These are phyloP conservation scores for Plumapathes pennacea DNA, from an alignment of 92 coral and sea anemone genomes.

Conservation along the genomic window DNA sequence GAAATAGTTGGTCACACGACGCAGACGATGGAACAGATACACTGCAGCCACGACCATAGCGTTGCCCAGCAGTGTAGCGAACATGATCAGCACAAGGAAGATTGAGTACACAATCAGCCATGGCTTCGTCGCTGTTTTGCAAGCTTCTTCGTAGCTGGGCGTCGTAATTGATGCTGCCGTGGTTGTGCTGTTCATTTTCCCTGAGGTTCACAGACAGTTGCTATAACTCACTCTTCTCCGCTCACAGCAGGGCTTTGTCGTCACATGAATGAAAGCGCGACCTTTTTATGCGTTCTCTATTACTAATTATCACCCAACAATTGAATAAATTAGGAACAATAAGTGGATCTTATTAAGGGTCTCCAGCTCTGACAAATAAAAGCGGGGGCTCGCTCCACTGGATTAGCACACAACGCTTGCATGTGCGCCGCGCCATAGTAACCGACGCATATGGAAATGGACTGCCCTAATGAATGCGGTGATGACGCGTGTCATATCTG, in stretches of 20 bases:
- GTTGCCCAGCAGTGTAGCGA: conserved; percentile 81
- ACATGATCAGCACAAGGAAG: conserved; percentile 65
- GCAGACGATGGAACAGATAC: conserved; percentile 66
- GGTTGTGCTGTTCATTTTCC: conserved; percentile 5
- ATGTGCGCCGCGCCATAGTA: too few relatives aligned
- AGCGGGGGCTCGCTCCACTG: too few relatives aligned
- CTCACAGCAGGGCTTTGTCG: not conserved
- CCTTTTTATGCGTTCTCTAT: conserved; percentile 20
- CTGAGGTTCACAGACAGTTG: not conserved
- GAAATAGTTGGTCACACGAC: conserved; percentile 81
- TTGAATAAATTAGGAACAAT: too few relatives aligned
- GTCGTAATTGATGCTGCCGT: not conserved
- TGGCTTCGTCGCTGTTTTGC: conserved; percentile 45
- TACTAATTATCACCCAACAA: conserved; percentile 58
- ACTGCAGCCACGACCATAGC: conserved; percentile 81
- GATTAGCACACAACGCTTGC: too few relatives aligned
- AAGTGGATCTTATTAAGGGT: too few relatives aligned
- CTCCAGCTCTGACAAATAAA: too few relatives aligned
- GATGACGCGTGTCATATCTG: too few relatives aligned
- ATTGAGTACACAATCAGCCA: conserved; percentile 53
- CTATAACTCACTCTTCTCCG: not conserved
- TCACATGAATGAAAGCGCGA: not conserved
- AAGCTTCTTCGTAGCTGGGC: too few relatives aligned
- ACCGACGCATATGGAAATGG: too few relatives aligned
- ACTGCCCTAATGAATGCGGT: too few relatives aligned